Percentiles rank a stretch among this genome's conserved stretches.
phyloP scores from a whole-genome alignment of 2,888 invertebrate species.

The Nematopogon swammerdamellus region DNA sequence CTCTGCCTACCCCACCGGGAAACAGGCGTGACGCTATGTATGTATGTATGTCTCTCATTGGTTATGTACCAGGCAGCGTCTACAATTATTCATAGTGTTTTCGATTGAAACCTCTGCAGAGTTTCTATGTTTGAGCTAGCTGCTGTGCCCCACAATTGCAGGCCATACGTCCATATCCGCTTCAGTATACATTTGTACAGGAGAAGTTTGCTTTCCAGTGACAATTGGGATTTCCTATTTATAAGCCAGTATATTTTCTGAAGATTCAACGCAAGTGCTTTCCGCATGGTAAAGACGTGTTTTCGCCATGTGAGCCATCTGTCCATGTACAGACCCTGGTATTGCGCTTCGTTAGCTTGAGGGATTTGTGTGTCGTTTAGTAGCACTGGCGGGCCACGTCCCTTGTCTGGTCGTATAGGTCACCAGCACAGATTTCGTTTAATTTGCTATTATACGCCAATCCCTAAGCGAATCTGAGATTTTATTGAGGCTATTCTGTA shows the following conservation, averaged over 20 bases:
- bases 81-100: not conserved
- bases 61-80: not conserved
- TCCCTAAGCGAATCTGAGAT: slow-evolving; percentile 11
- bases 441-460: slow-evolving; percentile 13
- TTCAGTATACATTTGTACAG: not conserved
- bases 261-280: not conserved
- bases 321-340: not conserved
- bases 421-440: slow-evolving; percentile 12
- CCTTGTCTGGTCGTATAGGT: slow-evolving; percentile 12
- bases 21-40: no score
- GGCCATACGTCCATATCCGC: not conserved
- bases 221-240: not conserved
- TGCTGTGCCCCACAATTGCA: not conserved
- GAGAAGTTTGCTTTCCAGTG: not conserved
- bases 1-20: no score
- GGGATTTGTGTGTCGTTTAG: not conserved
- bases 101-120: not conserved
- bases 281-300: slow-evolving; percentile 1
- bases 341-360: slow-evolving; percentile 2
- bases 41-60: not conserved
- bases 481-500: slow-evolving; percentile 12
- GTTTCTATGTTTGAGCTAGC: not conserved
- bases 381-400: slow-evolving; percentile 6
- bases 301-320: not conserved
- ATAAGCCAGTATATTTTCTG: not conserved